Evolutionary conservation across 2,113 vertebrate genomes (phyloP).

Genomic region (Myrmecophaga tridactyla): DNA sequence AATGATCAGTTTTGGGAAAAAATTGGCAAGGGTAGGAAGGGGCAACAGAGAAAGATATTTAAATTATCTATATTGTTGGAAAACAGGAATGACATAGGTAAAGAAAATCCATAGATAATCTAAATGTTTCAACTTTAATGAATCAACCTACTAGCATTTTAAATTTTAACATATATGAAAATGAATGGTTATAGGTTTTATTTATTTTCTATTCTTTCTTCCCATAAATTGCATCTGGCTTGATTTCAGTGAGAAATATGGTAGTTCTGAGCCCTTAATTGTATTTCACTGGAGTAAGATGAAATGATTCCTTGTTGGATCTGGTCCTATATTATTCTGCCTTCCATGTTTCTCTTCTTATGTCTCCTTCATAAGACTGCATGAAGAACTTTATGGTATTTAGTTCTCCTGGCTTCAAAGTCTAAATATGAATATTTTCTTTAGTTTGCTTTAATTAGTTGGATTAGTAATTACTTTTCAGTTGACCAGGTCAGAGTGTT

Average conservation of each 20-base stretch:
- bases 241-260: background rate
- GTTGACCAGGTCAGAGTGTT: background rate
- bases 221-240: background rate
- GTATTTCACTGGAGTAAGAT: background rate
- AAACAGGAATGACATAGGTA: background rate
- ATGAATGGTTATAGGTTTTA: background rate
- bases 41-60: background rate
- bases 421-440: background rate
- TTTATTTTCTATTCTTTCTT: background rate
- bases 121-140: background rate
- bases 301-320: background rate
- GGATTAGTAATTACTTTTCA: slow-evolving; percentile 2
- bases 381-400: background rate
- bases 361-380: background rate
- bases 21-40: background rate
- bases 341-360: background rate
- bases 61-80: background rate
- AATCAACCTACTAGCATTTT: background rate
- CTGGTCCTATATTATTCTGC: background rate
- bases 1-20: background rate
- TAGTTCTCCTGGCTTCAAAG: background rate
- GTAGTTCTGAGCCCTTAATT: background rate
- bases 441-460: background rate
- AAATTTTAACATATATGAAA: background rate
- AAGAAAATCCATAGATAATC: background rate